These are phyloP conservation scores for Cheilosia pagana DNA, from an alignment of 2,888 invertebrate species.

Conservation along the genomic window DNA sequence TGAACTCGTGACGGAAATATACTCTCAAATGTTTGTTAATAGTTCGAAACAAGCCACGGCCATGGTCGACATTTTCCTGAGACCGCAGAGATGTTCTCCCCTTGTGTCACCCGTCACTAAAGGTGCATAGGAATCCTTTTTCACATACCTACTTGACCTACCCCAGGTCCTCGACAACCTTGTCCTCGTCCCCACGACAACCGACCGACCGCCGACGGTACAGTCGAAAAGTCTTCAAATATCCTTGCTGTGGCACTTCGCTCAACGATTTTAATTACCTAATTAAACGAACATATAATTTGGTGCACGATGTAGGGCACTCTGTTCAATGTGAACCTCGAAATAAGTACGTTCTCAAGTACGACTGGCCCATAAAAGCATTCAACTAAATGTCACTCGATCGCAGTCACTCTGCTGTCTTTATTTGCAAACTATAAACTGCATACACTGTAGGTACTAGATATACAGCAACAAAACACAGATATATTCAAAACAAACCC, in stretches of 20 bases:
- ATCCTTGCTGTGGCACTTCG: background rate
- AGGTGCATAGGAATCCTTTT: too few species aligned
- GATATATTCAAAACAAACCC: constrained; percentile 20
- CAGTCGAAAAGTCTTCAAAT: background rate
- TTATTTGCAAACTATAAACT: constrained; percentile 37
- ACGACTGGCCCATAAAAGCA: constrained; percentile 44
- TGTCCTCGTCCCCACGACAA: background rate
- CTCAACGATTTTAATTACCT: constrained; percentile 11
- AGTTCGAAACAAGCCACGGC: too few species aligned
- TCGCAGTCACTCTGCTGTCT: constrained; percentile 1
- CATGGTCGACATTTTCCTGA: too few species aligned
- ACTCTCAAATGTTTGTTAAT: too few species aligned
- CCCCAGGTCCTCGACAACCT: background rate
- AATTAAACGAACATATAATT: constrained; percentile 7
- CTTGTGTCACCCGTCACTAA: too few species aligned
- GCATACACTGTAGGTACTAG: background rate
- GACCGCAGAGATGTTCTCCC: too few species aligned
- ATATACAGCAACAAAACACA: background rate
- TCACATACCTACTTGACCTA: background rate
- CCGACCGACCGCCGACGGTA: too few species aligned
- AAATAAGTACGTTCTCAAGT: constrained; percentile 52
- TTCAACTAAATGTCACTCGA: constrained; percentile 21
- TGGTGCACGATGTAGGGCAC: constrained; percentile 17
- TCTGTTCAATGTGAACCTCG: constrained; percentile 37
- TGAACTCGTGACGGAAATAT: too few species aligned